These are phyloP conservation scores for Micromesistius poutassou DNA, from an alignment of 2,797 vertebrate genomes.

Conservation along the genomic window DNA sequence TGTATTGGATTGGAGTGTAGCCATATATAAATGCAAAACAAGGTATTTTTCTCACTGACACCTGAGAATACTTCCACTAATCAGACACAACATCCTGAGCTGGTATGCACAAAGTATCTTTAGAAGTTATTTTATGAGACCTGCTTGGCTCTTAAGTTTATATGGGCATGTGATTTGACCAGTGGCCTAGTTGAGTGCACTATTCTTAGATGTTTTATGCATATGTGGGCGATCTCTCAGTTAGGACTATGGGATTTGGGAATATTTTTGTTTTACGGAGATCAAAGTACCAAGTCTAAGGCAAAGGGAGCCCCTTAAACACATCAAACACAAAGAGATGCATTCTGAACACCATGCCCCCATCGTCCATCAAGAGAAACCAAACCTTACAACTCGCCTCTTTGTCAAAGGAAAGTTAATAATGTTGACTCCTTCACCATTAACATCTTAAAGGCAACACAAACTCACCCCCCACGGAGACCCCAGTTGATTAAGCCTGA, in stretches of 20 bases:
- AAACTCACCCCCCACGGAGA: constrained; percentile 44
- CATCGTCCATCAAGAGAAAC: constrained; percentile 69
- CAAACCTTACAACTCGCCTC: constrained; percentile 47
- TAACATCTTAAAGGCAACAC: constrained; percentile 36
- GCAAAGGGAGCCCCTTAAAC: constrained; percentile 66
- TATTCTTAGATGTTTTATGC: constrained; percentile 72
- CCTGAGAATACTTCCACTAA: constrained; percentile 59
- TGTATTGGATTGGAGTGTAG: not conserved
- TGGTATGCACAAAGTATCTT: constrained; percentile 62
- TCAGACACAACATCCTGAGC: constrained; percentile 49
- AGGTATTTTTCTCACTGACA: constrained; percentile 48
- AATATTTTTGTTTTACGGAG: constrained; percentile 74
- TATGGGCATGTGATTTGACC: constrained; percentile 73
- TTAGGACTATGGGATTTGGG: constrained; percentile 76
- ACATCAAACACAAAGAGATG: constrained; percentile 71
- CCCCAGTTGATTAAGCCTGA: constrained; percentile 44
- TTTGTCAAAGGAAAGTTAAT: constrained; percentile 47
- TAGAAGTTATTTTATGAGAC: constrained; percentile 62
- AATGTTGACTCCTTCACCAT: constrained; percentile 54
- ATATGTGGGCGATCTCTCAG: constrained; percentile 70
- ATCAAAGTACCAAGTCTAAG: constrained; percentile 65
- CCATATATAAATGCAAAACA: constrained; percentile 53
- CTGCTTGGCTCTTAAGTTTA: constrained; percentile 58
- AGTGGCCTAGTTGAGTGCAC: constrained; percentile 69
- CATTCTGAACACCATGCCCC: constrained; percentile 64